Base-by-base conservation (phyloP, 1,140 invertebrate species). In the Mactra quadrangularis region DNA sequence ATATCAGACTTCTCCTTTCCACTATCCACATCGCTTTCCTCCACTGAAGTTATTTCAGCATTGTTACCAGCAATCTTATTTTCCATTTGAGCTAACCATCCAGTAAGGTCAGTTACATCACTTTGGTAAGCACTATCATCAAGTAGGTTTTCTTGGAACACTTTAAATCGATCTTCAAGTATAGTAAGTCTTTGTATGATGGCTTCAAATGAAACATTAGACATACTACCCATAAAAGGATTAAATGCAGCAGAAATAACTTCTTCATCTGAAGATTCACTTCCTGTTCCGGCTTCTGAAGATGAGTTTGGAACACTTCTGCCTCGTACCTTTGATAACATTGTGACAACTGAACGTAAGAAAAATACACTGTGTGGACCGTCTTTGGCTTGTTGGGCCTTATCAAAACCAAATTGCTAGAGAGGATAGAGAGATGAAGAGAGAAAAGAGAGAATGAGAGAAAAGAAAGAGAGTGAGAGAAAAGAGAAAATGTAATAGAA, bases 61-160 rank as follows among this genome's bases (percentile, higher is more conserved):
- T 19, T 15, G 31, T 45, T 71, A 38, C 41, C 45, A 22, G 35
- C 41, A 35, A 72, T 71, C 38, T 62, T 71, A 52, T 71, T 81
- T 27, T 87, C 81, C 81, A 83, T 83, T 6, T 75, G 59, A 4
- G 64, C 70, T 11, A 87, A 66, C 86, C 82, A 86, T 1, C 59
- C 27, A 50, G 71, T 81, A 0, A 87, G 72, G 35, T 87, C 82
- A 53, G 81, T 55, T 15, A 85, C 82, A 47, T 87, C 75, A 68
- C 72, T 87, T 31, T 83, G 83, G 52, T 87, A 87, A 25, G 82
- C 77, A 82, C 77, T 87, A 31, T 87, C 84, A 78, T 81, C 79
- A 72, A 85, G 50, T 15, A 86, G 31, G 45, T 82, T 76, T 19
- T 87, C 78, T 55, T 88, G 85, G 62, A 88, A 76, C 3, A 79